A percentile compares a stretch with the other conserved stretches of the same genome.
phyloP scores from a whole-genome alignment of 2,113 vertebrate genomes.

The Labeo catla region DNA sequence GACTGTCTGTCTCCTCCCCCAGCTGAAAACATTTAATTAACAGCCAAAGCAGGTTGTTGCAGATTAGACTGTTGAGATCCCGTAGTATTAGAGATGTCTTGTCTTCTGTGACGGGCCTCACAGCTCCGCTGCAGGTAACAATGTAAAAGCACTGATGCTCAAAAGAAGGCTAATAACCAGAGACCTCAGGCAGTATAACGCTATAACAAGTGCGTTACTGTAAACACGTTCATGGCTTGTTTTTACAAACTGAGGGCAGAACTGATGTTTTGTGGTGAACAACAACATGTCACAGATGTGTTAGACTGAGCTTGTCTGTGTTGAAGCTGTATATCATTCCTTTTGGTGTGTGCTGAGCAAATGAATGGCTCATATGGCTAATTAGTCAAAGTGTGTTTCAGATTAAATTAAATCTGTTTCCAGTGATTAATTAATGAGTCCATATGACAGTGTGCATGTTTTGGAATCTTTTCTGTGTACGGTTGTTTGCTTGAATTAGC shows the following conservation, averaged over 20 bases:
- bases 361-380: background rate
- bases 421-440: background rate
- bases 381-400: background rate
- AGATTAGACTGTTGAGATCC: conserved; percentile 29
- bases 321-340: background rate
- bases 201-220: background rate
- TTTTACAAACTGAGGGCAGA: background rate
- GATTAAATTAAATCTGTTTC: background rate
- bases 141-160: background rate
- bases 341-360: background rate
- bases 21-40: conserved; percentile 29
- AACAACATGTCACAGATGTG: background rate
- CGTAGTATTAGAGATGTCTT: background rate
- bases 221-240: background rate
- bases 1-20: conserved; percentile 7
- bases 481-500: background rate
- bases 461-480: background rate
- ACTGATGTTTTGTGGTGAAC: background rate
- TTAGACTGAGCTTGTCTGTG: background rate
- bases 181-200: background rate
- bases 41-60: background rate
- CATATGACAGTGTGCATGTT: background rate
- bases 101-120: background rate
- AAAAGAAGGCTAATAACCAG: background rate
- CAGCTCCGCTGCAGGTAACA: background rate